Conservation (phyloP, 2,797 vertebrate genomes). For the Ara ararauna region DNA sequence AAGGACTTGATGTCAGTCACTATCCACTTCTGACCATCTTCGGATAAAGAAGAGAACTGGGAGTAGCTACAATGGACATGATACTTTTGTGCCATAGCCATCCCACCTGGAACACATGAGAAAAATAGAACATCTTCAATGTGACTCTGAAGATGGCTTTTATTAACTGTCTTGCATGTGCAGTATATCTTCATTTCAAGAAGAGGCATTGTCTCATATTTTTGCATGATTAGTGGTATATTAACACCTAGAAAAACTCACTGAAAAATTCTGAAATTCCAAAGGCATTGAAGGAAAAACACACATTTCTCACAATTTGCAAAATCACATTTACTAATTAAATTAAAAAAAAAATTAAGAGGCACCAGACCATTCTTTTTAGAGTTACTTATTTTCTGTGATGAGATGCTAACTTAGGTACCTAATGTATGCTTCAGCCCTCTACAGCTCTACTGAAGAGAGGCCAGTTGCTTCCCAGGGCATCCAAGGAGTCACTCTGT, state of each 20-base stretch:
- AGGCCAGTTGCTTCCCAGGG: not conserved
- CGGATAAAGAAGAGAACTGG: not conserved
- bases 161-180: not conserved
- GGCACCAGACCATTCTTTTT: not conserved
- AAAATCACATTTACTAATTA: not conserved
- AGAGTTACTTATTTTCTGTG: not conserved
- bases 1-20: not conserved
- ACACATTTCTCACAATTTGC: not conserved
- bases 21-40: not conserved
- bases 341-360: not conserved
- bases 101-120: not conserved
- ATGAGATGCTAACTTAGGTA: not conserved
- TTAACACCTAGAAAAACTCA: not conserved
- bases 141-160: not conserved
- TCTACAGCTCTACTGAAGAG: not conserved
- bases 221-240: not conserved
- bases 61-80: not conserved
- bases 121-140: not conserved
- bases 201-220: not conserved
- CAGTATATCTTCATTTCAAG: not conserved
- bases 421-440: not conserved
- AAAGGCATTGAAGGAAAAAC: not conserved
- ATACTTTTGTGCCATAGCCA: not conserved
- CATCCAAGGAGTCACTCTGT: not conserved
- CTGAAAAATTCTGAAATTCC: not conserved